phyloP scores from a whole-genome alignment of 1,140 invertebrate species.

The Oreohelix idahoensis region DNA sequence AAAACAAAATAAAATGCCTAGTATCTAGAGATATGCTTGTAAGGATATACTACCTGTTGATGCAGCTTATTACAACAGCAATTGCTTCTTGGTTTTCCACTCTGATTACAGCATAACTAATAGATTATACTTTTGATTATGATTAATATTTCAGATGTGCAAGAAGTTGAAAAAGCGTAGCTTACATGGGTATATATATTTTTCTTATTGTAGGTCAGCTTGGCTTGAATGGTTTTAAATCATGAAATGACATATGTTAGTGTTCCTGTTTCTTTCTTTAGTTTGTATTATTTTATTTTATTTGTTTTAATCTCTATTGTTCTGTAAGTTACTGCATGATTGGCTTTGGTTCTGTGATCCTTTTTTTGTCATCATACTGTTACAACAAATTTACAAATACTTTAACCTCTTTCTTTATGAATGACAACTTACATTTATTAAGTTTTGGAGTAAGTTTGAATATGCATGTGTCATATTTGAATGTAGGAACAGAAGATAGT shows the following conservation, averaged over 20 bases:
- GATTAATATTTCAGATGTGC: constrained; percentile 42
- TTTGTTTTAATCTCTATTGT: not conserved
- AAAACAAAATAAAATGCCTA: too few species aligned
- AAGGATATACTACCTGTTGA: too few species aligned
- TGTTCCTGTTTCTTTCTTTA: not conserved
- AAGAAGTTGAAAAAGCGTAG: not conserved
- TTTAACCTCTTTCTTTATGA: constrained; percentile 5
- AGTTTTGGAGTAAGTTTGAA: not conserved
- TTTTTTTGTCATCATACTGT: not conserved
- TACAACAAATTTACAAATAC: not conserved
- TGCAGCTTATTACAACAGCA: too few species aligned
- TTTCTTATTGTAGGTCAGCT: not conserved
- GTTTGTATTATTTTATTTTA: not conserved
- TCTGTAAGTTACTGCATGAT: not conserved
- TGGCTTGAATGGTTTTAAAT: not conserved
- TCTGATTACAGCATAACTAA: not conserved
- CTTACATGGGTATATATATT: not conserved
- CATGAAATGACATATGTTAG: not conserved
- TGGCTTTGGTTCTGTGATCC: not conserved
- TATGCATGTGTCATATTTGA: too few species aligned
- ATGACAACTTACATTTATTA: not conserved
- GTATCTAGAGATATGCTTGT: too few species aligned
- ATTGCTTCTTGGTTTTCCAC: too few species aligned
- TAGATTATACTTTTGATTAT: not conserved
- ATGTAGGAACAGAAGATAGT: too few species aligned